phyloP scores from a whole-genome alignment of 2,113 vertebrate genomes.

The Calyptomena viridis region DNA sequence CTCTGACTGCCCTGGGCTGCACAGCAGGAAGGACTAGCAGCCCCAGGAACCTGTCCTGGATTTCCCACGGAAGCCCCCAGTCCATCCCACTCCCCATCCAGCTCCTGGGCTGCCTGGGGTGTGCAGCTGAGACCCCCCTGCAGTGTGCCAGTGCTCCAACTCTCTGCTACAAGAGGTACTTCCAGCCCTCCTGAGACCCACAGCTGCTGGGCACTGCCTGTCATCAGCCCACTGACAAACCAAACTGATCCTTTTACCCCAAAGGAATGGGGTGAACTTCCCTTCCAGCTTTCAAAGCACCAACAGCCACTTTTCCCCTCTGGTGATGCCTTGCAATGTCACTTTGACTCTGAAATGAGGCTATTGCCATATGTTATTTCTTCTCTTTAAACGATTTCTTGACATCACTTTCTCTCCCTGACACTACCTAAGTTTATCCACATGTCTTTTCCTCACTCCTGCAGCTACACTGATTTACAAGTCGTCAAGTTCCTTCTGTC shows the following conservation, averaged over 20 bases:
- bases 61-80: not conserved
- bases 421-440: not conserved
- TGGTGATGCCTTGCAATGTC: not conserved
- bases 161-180: not conserved
- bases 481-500: not conserved
- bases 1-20: not conserved
- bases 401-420: not conserved
- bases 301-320: not conserved
- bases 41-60: not conserved
- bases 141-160: not conserved
- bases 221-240: not conserved
- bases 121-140: not conserved
- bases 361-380: not conserved
- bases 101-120: not conserved
- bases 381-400: not conserved
- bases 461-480: not conserved
- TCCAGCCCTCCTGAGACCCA: not conserved
- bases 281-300: not conserved
- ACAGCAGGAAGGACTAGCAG: not conserved
- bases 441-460: not conserved
- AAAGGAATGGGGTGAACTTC: not conserved
- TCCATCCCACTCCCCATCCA: rapidly evolving
- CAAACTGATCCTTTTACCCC: rapidly evolving
- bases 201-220: not conserved
- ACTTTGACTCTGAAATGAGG: not conserved